Conservation (phyloP, 2,888 invertebrate genomes). For the Volucella zonaria region DNA sequence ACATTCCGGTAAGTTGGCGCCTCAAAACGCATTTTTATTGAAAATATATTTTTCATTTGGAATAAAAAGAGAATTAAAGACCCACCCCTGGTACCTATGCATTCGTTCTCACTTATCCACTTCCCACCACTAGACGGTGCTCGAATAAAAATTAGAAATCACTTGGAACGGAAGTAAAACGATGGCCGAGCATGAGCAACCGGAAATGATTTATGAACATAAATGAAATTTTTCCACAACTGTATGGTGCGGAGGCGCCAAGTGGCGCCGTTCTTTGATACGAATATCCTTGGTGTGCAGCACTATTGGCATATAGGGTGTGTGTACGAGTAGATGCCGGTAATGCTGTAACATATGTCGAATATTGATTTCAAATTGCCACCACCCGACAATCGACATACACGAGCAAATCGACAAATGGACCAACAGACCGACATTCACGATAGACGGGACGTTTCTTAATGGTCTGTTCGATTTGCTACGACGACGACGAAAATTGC, state of each 20-base stretch:
- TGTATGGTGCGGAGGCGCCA: slow-evolving; percentile 47
- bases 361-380: slow-evolving; percentile 70
- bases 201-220: slow-evolving; percentile 74
- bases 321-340: background rate
- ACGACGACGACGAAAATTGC: slow-evolving; percentile 23
- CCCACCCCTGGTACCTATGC: background rate
- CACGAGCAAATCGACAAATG: slow-evolving; percentile 32
- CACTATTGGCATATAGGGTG: slow-evolving; percentile 8
- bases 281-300: background rate
- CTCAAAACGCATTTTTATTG: slow-evolving; percentile 34
- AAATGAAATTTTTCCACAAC: slow-evolving; percentile 68
- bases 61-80: slow-evolving; percentile 16
- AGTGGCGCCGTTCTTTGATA: slow-evolving; percentile 40
- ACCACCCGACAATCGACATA: slow-evolving; percentile 32
- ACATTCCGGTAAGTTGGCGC: slow-evolving; percentile 79
- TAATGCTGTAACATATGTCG: slow-evolving; percentile 68
- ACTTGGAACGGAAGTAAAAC: slow-evolving; percentile 46
- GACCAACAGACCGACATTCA: slow-evolving; percentile 5
- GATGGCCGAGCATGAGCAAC: slow-evolving; percentile 64
- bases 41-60: slow-evolving; percentile 26
- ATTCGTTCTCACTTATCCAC: background rate
- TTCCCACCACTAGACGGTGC: slow-evolving; percentile 11
- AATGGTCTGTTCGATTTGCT: slow-evolving; percentile 46
- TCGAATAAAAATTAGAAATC: slow-evolving; percentile 65
- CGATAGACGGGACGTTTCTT: slow-evolving; percentile 31